A percentile compares a stretch with the other conserved stretches of the same genome.
phyloP scores from a whole-genome alignment of 2,797 vertebrate genomes.

The Anisognathus igniventris region DNA sequence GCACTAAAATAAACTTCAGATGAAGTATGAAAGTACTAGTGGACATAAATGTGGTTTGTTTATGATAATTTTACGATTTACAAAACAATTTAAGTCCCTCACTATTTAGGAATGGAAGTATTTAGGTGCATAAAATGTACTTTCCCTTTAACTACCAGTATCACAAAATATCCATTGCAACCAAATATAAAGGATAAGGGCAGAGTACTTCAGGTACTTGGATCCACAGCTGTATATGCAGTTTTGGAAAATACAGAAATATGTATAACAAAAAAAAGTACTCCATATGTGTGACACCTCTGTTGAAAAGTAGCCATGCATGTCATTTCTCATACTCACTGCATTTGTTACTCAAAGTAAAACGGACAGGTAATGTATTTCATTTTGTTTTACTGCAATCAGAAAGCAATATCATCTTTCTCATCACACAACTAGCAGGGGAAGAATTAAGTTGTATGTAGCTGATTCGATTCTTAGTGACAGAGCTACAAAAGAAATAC shows the following conservation, averaged over 20 bases:
- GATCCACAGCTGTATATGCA: not conserved
- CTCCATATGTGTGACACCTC: not conserved
- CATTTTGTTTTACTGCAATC: not conserved
- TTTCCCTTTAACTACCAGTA: not conserved
- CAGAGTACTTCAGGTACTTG: not conserved
- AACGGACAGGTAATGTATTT: not conserved
- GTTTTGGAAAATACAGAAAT: not conserved
- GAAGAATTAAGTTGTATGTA: not conserved
- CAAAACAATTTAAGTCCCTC: not conserved
- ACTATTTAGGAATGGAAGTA: not conserved
- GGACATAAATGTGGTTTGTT: not conserved
- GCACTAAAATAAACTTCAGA: not conserved
- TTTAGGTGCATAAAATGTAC: not conserved
- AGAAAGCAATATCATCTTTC: not conserved
- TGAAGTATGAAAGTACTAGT: not conserved
- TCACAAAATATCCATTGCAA: not conserved
- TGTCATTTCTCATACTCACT: not conserved
- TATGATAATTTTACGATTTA: not conserved
- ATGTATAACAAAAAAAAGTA: not conserved
- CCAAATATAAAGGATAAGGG: not conserved
- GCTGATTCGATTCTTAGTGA: not conserved
- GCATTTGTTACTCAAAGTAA: not conserved
- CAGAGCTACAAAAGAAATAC: constrained; percentile 7
- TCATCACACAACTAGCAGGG: not conserved
- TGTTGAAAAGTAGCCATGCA: not conserved